Evolutionary conservation across 2,888 invertebrate species (phyloP).

Genomic region (Desoria tigrina): DNA sequence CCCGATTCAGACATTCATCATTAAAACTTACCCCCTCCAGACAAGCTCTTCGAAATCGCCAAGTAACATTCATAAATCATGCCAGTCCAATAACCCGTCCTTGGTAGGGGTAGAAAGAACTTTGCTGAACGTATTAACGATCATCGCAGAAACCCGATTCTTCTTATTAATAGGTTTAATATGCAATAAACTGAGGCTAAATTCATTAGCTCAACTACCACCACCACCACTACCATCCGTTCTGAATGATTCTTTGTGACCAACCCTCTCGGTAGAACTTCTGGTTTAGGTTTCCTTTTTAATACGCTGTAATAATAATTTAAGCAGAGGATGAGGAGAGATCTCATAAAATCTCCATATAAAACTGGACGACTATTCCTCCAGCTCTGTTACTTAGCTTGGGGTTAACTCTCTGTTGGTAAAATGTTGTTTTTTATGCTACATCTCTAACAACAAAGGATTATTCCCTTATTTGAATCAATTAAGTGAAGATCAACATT

Average conservation of each 20-base stretch:
- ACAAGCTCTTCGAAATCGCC: neutral
- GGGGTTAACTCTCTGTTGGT: neutral
- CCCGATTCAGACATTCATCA: slow-evolving; percentile 26
- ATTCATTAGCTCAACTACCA: no score
- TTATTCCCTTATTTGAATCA: slow-evolving; percentile 24
- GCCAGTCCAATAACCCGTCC: neutral
- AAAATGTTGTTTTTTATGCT: neutral
- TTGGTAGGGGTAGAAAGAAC: no score
- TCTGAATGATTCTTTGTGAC: no score
- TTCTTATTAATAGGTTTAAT: no score
- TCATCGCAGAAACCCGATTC: no score
- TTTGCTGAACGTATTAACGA: no score
- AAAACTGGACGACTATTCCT: neutral
- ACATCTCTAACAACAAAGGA: neutral
- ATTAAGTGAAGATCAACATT: slow-evolving; percentile 19
- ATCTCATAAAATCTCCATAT: slow-evolving; percentile 9
- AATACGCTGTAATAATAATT: slow-evolving; percentile 2
- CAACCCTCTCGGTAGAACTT: neutral
- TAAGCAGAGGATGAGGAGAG: no score
- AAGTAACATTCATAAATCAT: neutral
- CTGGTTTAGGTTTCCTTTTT: slow-evolving; percentile 10
- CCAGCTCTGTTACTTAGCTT: neutral
- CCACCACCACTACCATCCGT: no score
- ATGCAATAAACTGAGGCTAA: no score
- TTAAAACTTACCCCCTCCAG: slow-evolving; percentile 7